These are phyloP conservation scores for Andinoacara biseriatus DNA, from an alignment of 2,113 vertebrate species.

Conservation along the genomic window DNA sequence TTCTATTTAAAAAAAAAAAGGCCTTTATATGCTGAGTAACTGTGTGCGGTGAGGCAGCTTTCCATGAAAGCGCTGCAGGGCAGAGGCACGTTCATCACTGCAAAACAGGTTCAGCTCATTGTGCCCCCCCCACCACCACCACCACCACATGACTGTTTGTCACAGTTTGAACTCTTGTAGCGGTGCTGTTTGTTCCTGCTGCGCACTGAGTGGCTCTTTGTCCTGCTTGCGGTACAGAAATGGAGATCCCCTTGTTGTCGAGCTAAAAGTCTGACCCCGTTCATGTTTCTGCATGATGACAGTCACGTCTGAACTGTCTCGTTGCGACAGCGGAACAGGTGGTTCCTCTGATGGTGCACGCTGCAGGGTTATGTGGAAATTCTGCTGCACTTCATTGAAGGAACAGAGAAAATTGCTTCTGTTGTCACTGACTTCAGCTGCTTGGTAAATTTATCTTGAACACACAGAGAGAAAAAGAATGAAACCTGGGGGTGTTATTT, in stretches of 20 bases:
- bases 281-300: not conserved
- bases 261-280: not conserved
- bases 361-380: not conserved
- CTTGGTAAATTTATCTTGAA: not conserved
- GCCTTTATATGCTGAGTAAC: conserved; percentile 44
- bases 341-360: not conserved
- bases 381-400: not conserved
- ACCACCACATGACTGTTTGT: conserved; percentile 19
- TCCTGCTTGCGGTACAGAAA: not conserved
- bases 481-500: too few species aligned
- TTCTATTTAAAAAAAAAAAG: not conserved
- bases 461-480: not conserved
- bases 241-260: conserved; percentile 56
- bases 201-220: not conserved
- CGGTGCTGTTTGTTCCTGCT: not conserved
- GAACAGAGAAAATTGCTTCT: not conserved
- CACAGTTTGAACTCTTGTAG: conserved; percentile 10
- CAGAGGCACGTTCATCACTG: conserved; percentile 8
- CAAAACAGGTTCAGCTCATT: conserved; percentile 30
- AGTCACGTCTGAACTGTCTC: not conserved
- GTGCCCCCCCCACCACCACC: not conserved
- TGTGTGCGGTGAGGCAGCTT: not conserved
- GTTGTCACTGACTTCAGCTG: not conserved
- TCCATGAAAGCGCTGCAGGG: not conserved
- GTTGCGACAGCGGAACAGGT: not conserved